Percentiles rank a stretch among this genome's conserved stretches.
These are phyloP conservation scores for Gyrodactylus salaris DNA, from an alignment of 1,140 invertebrate species.

Conservation along the genomic window DNA sequence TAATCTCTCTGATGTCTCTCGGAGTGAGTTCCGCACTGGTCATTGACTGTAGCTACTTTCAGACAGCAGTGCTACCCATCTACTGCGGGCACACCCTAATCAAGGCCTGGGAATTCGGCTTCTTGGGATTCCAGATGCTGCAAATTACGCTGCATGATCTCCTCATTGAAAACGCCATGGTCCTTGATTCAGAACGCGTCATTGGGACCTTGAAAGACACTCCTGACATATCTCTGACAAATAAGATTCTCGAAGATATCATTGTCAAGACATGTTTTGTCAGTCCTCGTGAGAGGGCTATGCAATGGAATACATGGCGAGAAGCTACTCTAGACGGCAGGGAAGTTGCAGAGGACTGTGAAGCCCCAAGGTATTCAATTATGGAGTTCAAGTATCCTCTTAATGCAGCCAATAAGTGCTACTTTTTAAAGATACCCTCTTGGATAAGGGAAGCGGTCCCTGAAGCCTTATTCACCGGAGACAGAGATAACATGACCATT, in stretches of 20 bases:
- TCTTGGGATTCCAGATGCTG: conserved; percentile 26
- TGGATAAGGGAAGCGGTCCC: conserved; percentile 29
- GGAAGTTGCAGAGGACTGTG: conserved; percentile 16
- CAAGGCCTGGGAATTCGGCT: conserved; percentile 38
- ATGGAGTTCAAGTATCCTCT: background rate
- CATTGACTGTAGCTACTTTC: conserved; percentile 47
- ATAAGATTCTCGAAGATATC: background rate
- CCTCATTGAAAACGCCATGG: background rate
- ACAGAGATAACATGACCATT: conserved; percentile 43
- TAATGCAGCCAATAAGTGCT: background rate
- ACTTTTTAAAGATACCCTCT: background rate
- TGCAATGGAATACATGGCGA: conserved; percentile 31
- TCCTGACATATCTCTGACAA: background rate
- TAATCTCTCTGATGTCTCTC: conserved; percentile 39
- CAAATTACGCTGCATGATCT: background rate
- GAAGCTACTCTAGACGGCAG: conserved; percentile 29
- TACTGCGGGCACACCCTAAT: conserved; percentile 36
- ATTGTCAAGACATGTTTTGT: conserved; percentile 35
- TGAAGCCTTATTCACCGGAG: conserved; percentile 47
- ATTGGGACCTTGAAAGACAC: background rate
- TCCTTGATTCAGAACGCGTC: background rate
- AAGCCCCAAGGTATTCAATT: background rate
- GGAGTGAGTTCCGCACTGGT: conserved; percentile 41
- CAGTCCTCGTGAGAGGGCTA: conserved; percentile 33
- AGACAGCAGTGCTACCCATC: conserved; percentile 43